phyloP scores from a whole-genome alignment of 2,113 vertebrate genomes.

The Solea solea region DNA sequence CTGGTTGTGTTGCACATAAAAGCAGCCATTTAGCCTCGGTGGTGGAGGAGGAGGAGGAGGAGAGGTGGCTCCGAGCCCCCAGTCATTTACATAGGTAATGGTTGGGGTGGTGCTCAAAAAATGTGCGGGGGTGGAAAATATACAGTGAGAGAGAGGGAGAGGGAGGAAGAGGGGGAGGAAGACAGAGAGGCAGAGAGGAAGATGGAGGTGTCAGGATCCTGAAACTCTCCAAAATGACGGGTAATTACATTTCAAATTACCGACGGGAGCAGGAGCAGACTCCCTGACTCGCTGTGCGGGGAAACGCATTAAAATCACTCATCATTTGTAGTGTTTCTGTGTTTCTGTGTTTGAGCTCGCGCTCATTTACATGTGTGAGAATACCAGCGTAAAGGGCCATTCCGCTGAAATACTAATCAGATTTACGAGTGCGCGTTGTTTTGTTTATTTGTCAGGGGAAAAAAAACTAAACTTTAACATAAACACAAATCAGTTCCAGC shows the following conservation, averaged over 20 bases:
- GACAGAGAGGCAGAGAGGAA: constrained; percentile 44
- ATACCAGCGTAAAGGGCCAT: constrained; percentile 55
- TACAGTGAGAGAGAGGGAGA: constrained; percentile 41
- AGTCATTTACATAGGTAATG: constrained; percentile 80
- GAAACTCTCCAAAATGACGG: constrained; percentile 73
- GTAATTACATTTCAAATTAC: constrained; percentile 80
- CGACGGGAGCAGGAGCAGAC: constrained; percentile 67
- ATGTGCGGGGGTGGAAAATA: constrained; percentile 74
- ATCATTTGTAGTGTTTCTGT: constrained; percentile 49
- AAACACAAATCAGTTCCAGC: too few relatives aligned
- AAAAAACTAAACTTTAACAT: too few relatives aligned
- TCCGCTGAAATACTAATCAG: constrained; percentile 31
- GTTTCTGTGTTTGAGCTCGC: constrained; percentile 48
- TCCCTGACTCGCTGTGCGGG: constrained; percentile 50
- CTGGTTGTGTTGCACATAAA: constrained; percentile 25
- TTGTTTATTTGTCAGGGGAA: too few relatives aligned
- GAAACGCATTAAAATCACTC: constrained; percentile 60
- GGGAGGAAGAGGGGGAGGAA: constrained; percentile 37
- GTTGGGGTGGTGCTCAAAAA: constrained; percentile 71
- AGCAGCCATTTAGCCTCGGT: constrained; percentile 50
- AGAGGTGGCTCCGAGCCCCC: constrained; percentile 57
- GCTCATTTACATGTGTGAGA: constrained; percentile 44
- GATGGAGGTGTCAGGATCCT: constrained; percentile 73
- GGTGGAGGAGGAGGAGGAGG: constrained; percentile 11
- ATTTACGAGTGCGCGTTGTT: neutral